These are phyloP conservation scores for Hipposideros armiger DNA, from an alignment of 2,113 vertebrate species.

Conservation along the genomic window DNA sequence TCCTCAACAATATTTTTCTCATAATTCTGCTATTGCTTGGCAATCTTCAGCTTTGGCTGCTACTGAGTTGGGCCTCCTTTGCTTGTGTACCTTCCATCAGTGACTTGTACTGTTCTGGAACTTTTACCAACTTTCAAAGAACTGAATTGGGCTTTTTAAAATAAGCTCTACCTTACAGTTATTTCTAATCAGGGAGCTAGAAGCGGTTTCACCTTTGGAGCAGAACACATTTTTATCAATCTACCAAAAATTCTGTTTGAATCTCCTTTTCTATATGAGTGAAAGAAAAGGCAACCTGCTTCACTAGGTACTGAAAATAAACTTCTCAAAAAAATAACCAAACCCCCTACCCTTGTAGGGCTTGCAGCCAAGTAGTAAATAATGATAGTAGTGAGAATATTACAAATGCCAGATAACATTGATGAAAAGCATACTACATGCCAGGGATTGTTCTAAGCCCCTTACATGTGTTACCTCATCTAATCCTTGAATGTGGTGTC, in stretches of 20 bases:
- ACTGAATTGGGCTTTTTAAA: neutral
- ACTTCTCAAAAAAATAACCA: neutral
- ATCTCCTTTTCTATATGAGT: neutral
- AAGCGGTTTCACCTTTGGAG: neutral
- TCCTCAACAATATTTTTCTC: neutral
- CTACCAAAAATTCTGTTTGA: neutral
- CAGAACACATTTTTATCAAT: neutral
- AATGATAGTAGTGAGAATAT: neutral
- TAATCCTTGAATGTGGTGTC: neutral
- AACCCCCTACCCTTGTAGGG: neutral
- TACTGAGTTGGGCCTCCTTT: neutral
- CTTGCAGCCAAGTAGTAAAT: neutral
- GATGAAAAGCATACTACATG: neutral
- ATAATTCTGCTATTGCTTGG: neutral
- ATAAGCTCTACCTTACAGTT: neutral
- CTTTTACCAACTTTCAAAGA: neutral
- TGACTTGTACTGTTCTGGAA: neutral
- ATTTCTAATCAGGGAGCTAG: neutral
- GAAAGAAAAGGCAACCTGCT: neutral
- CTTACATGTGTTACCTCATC: neutral
- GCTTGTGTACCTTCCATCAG: neutral
- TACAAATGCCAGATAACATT: neutral
- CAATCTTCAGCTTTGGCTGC: neutral
- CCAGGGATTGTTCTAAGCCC: neutral
- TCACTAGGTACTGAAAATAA: neutral